These are phyloP conservation scores for Caenorhabditis sulstoni DNA, from an alignment of 2,888 invertebrate species.

Conservation along the genomic window DNA sequence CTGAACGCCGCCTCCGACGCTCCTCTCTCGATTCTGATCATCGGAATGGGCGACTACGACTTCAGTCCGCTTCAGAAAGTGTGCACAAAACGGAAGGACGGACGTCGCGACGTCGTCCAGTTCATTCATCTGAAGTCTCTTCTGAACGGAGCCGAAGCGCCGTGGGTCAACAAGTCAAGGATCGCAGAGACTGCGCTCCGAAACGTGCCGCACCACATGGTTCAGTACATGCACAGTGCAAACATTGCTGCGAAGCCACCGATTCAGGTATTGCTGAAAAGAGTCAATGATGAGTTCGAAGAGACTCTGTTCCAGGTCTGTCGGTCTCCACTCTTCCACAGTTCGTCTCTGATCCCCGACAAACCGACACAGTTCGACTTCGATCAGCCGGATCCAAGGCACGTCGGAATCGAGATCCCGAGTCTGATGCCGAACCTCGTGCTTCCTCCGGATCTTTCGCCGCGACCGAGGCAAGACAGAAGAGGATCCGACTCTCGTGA, in stretches of 20 bases:
- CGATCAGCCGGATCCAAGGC: constrained; percentile 35
- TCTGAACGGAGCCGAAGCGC: constrained; percentile 63
- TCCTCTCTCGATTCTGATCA: constrained; percentile 77
- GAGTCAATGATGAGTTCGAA: no score
- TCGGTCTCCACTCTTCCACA: constrained; percentile 71
- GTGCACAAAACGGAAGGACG: constrained; percentile 56
- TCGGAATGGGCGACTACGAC: constrained; percentile 76
- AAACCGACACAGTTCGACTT: constrained; percentile 70
- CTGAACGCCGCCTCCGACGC: constrained; percentile 75
- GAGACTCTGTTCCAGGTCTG: constrained; percentile 59
- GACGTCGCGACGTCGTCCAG: constrained; percentile 62
- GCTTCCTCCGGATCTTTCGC: constrained; percentile 59
- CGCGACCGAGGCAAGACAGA: constrained; percentile 59
- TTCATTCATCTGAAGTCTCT: constrained; percentile 64
- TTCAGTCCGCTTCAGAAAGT: constrained; percentile 65
- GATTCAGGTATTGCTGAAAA: constrained; percentile 63
- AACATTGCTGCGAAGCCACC: constrained; percentile 72
- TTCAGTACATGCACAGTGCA: constrained; percentile 68
- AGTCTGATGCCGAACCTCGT: constrained; percentile 55
- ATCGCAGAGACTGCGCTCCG: constrained; percentile 65
- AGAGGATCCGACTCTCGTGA: constrained; percentile 67
- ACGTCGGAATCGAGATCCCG: constrained; percentile 40
- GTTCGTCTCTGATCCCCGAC: constrained; percentile 70
- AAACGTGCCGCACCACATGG: constrained; percentile 67
- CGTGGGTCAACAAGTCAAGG: constrained; percentile 62